Conservation (phyloP, 2,888 invertebrate species). For the Campoplex capitator region DNA sequence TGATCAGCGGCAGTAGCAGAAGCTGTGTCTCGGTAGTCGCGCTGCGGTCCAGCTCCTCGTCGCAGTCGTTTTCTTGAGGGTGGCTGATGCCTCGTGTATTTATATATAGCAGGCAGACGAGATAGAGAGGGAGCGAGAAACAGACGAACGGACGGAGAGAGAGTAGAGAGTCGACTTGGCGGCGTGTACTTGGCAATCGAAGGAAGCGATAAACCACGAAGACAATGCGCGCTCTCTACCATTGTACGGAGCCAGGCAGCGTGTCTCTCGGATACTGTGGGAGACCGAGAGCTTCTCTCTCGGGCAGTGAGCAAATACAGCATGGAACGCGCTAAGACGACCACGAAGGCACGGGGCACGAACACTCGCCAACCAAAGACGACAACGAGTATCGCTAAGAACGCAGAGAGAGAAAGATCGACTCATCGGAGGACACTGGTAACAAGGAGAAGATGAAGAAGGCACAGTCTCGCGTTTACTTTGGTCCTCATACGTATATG, state of each 20-base stretch:
- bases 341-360: slow-evolving; percentile 55
- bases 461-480: slow-evolving; percentile 41
- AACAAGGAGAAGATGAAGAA: slow-evolving; percentile 50
- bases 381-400: slow-evolving; percentile 49
- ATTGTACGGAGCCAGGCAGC: slow-evolving; percentile 67
- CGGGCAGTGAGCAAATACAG: slow-evolving; percentile 55
- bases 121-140: slow-evolving; percentile 26
- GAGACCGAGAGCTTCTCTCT: slow-evolving; percentile 59
- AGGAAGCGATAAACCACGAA: slow-evolving; percentile 83
- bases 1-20: slow-evolving; percentile 49
- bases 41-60: slow-evolving; percentile 49
- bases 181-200: slow-evolving; percentile 82
- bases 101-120: slow-evolving; percentile 17
- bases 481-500: slow-evolving; percentile 2
- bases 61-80: slow-evolving; percentile 43
- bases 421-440: slow-evolving; percentile 19
- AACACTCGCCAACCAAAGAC: slow-evolving; percentile 55
- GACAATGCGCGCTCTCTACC: slow-evolving; percentile 76
- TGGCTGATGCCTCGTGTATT: slow-evolving; percentile 36
- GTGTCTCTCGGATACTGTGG: slow-evolving; percentile 61
- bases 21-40: slow-evolving; percentile 47
- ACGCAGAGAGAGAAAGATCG: slow-evolving; percentile 34
- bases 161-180: slow-evolving; percentile 70
- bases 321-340: slow-evolving; percentile 43
- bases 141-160: slow-evolving; percentile 22